These are phyloP conservation scores for Dolomedes plantarius DNA, from an alignment of 2,888 invertebrate genomes.

Conservation along the genomic window DNA sequence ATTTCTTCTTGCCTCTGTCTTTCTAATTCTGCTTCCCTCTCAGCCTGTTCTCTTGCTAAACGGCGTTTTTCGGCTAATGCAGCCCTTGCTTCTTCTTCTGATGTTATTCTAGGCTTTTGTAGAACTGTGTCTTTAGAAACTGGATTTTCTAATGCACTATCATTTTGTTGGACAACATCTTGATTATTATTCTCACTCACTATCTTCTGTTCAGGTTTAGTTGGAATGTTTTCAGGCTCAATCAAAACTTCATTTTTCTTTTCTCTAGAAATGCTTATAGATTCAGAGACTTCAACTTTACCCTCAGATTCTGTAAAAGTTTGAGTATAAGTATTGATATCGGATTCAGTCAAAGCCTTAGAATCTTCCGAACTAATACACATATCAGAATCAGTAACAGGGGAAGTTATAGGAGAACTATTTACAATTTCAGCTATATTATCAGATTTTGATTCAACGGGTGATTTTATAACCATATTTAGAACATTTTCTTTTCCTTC, in stretches of 20 bases:
- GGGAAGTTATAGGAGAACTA: conserved; percentile 39
- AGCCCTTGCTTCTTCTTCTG: conserved; percentile 95
- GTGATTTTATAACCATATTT: not conserved
- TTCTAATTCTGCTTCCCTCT: conserved; percentile 91
- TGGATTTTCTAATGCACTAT: not conserved
- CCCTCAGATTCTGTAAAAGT: conserved; percentile 27
- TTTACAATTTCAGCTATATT: not conserved
- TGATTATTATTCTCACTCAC: not conserved
- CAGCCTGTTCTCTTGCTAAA: conserved; percentile 92
- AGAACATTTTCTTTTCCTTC: not conserved
- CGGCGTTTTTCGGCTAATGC: conserved; percentile 92
- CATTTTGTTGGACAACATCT: not conserved
- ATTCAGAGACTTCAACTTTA: conserved; percentile 1
- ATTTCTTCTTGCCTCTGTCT: conserved; percentile 80
- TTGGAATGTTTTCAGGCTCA: conserved; percentile 15
- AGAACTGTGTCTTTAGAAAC: not conserved
- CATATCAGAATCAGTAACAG: conserved; percentile 31
- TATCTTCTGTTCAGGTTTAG: not conserved
- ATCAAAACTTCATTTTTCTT: not conserved
- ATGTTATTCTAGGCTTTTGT: conserved; percentile 84
- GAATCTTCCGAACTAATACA: conserved; percentile 31
- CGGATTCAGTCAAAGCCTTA: conserved; percentile 6
- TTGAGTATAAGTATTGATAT: conserved; percentile 22
- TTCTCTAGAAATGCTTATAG: not conserved
- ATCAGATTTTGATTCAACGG: conserved; percentile 8